phyloP scores from a whole-genome alignment of 2,113 vertebrate species.

The Tyto alba region DNA sequence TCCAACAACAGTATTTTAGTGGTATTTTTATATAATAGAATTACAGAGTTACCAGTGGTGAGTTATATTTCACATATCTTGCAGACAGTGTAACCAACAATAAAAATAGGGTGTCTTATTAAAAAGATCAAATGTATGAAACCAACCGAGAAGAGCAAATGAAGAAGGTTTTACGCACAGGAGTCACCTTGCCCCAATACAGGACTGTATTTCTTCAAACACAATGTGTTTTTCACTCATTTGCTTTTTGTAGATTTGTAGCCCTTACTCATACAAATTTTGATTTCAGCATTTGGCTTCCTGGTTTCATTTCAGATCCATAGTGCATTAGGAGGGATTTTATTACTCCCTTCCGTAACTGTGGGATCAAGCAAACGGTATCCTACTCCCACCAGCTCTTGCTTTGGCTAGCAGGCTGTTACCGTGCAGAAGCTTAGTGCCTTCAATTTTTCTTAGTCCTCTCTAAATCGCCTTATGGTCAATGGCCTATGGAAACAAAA shows the following conservation, averaged over 20 bases:
- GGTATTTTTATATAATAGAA: background rate
- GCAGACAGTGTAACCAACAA: background rate
- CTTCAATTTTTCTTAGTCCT: background rate
- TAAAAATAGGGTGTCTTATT: background rate
- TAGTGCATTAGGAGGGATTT: background rate
- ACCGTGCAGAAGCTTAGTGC: background rate
- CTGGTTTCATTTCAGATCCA: background rate
- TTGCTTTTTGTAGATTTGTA: background rate
- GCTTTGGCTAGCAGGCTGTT: background rate
- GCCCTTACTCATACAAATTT: background rate
- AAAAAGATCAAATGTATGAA: background rate
- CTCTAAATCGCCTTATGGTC: background rate
- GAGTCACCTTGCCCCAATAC: background rate
- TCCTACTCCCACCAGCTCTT: background rate
- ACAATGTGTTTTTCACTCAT: background rate
- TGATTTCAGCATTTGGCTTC: background rate
- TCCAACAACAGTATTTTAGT: background rate
- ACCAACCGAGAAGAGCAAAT: background rate
- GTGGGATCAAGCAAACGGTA: background rate
- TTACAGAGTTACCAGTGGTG: background rate
- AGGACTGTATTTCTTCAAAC: background rate
- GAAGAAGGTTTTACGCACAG: background rate
- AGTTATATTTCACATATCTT: background rate
- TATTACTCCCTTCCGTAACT: background rate
- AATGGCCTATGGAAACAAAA: background rate